Evolutionary conservation across 2,888 invertebrate species (phyloP).

Genomic region (Ennomos fuscantarius): DNA sequence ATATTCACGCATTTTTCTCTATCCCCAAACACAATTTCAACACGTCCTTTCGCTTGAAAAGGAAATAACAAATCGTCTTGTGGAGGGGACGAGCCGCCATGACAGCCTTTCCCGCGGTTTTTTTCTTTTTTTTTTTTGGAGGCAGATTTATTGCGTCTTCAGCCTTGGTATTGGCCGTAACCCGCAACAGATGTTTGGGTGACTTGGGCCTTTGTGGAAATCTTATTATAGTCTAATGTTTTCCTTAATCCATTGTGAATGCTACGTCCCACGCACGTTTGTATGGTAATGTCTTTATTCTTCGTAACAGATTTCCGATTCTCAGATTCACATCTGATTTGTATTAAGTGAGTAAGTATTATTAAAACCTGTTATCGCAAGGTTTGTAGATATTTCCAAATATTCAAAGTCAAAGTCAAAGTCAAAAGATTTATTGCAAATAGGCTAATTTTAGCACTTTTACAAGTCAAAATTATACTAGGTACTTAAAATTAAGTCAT

Average conservation of each 20-base stretch:
- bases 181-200: conserved; percentile 60
- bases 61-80: conserved; percentile 56
- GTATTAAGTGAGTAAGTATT: too few species aligned
- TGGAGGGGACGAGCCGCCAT: conserved; percentile 47
- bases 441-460: too few species aligned
- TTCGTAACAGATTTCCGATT: neutral
- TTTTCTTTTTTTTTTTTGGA: conserved; percentile 47
- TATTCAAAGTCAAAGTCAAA: too few species aligned
- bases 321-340: too few species aligned
- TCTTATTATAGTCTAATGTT: conserved; percentile 40
- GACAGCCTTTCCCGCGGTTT: conserved; percentile 47
- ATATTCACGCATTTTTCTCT: conserved; percentile 37
- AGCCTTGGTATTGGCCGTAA: conserved; percentile 52
- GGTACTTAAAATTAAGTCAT: too few species aligned
- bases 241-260: conserved; percentile 31
- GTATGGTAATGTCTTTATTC: conserved; percentile 17
- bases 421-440: too few species aligned
- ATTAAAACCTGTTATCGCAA: too few species aligned
- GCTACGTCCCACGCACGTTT: conserved; percentile 17
- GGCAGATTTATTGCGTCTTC: conserved; percentile 61
- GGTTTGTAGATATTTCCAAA: too few species aligned
- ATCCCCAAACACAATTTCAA: conserved; percentile 41
- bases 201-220: conserved; percentile 38
- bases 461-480: too few species aligned
- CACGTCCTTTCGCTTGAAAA: conserved; percentile 44